Base-by-base conservation (phyloP, 2,797 vertebrate species). In the Squalus acanthias region DNA sequence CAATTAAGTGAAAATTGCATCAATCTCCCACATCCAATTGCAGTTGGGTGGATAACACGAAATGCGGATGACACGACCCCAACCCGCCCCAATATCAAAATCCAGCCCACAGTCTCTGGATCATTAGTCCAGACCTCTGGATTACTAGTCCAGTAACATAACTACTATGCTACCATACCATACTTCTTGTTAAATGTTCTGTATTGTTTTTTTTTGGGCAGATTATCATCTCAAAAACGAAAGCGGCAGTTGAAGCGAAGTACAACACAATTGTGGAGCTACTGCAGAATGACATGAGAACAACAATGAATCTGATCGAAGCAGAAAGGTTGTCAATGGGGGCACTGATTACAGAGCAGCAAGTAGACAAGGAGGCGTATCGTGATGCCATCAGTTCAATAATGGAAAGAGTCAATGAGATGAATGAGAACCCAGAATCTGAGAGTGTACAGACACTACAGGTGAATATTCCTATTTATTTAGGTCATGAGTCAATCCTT, bases 211-310 rank as follows among this genome's bases (percentile, higher is more conserved):
- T 17, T 82, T 46, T 63, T 67, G 17, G 3, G 8, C 65, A 93
- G 91, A 65, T 20, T 69, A 69, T 93, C 39, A 67, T 93, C 91
- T 67, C n/a, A 69, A 93, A 69, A 93, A 67, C 91, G 3, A 69
- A 69, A 93, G n/a, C 39, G 3, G 67, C 91, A 0, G 65, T 93
- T 93, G 63, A 67, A 67, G 91, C 67, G 8, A 93, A 93, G 1
- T 93, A 93, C 91, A 93, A 67, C n/a, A 69, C 2, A 69, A 67
- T 93, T 93, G 69, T 39, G 63, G 63, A 93, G 63, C 63, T 93
- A 3, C 8, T 93, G 91, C 63, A 93, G 39, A 93, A 93, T 69
- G 91, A 93, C n/a, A 93, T 39, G 91, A 93, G 20, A 93, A n/a
- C 65, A 24, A 93, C 91, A 65, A 69, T 93, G 17, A 46, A 6